Base-by-base conservation (phyloP, 2,888 invertebrate species). In the Harpalus rufipes region DNA sequence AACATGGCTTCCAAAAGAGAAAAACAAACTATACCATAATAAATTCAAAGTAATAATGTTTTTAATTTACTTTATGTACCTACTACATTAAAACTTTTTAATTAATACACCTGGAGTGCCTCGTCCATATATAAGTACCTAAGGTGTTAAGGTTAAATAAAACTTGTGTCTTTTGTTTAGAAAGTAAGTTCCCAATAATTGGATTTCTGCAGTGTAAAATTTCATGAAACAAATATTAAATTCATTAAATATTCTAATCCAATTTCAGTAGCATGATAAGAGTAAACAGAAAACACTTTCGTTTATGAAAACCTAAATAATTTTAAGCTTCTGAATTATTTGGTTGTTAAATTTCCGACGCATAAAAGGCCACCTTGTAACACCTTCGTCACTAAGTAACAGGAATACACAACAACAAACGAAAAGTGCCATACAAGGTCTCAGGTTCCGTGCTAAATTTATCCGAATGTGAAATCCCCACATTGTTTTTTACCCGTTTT, bases 401-500 rank as follows among this genome's bases (percentile, higher is more conserved):
- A 21, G 18, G 21, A 44, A 74, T 74, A 74, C 41, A 12, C 72
- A 74, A 41, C 72, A 44, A 68, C 39, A 44, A 74, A 74, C 44
- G 18, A 74, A 18, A 16, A 44, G 41, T 12, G 14, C 14, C 18
- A 12, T 18, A 21, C 18, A 44, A 14, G 72, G 72, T 16, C 68
- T 39, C 51, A 51, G 8, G 18, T 74, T 18, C 51, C 16, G 56
- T 74, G 44, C 10, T 58, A 78, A 21, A 78, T 78, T 79, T 61
- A 79, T 61, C 79, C 61, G 78, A 79, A 79, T 79, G 79, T 79
- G 58, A 79, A 79, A 79, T 79, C 79, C 78, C 59, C 59, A 61
- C 59, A 79, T 61, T 79, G 79, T 79, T 79, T 79, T 78, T 59
- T 58, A 14, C 59, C 61, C 59, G 58, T 79, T 79, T 79, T 79